Percentiles rank a stretch among this genome's conserved stretches.
phyloP scores from a whole-genome alignment of 2,888 invertebrate species.

The Gortyna flavago region DNA sequence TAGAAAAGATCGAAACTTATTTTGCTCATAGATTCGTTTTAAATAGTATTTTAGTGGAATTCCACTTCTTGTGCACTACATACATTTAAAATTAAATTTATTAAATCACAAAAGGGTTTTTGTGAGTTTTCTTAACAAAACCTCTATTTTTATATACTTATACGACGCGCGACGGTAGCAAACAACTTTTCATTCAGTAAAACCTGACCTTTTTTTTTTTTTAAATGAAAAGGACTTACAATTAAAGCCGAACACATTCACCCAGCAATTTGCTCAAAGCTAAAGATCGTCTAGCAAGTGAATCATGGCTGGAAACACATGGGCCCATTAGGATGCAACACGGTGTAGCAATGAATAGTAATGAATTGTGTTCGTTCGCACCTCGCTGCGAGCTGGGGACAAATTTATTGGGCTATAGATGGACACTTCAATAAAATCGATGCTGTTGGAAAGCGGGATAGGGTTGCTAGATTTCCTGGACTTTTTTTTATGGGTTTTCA shows the following conservation, averaged over 20 bases:
- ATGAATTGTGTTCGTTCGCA: conserved; percentile 65
- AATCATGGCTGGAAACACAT: conserved; percentile 53
- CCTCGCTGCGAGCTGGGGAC: conserved; percentile 56
- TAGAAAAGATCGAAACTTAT: not conserved
- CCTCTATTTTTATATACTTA: no score
- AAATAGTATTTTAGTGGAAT: not conserved
- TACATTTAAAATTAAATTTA: not conserved
- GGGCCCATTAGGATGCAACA: conserved; percentile 67
- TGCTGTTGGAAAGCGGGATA: conserved; percentile 33
- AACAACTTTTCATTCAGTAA: not conserved
- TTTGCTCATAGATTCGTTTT: not conserved
- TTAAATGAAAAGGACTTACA: conserved; percentile 36
- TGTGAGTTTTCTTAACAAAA: not conserved
- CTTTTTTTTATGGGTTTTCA: not conserved
- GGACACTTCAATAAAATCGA: conserved; percentile 66
- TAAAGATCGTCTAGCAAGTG: conserved; percentile 46
- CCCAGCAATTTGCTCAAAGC: conserved; percentile 42
- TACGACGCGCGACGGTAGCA: no score
- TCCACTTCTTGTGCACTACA: not conserved
- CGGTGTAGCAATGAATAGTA: conserved; percentile 67
- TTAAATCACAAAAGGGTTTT: not conserved
- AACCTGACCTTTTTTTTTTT: not conserved
- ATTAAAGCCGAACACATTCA: conserved; percentile 14
- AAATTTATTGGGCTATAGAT: conserved; percentile 63
- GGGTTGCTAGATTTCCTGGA: conserved; percentile 23